Base-by-base conservation (phyloP, 2,888 invertebrate genomes). In the Cryptocheilus praepositus region DNA sequence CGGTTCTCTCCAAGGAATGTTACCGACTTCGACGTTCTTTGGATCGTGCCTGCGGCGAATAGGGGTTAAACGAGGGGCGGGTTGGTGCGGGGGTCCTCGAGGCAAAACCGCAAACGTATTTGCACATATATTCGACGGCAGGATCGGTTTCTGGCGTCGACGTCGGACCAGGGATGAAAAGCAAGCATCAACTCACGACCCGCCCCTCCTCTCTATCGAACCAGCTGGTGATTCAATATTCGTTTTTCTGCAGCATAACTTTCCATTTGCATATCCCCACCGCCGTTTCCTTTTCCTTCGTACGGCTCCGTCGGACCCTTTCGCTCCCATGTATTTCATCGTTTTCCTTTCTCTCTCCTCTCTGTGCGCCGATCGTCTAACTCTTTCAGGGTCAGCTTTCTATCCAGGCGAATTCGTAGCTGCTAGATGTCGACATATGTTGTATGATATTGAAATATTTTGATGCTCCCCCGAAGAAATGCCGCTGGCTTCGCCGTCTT, bases 211-310 rank as follows among this genome's bases (percentile, higher is more conserved):
- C 73, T 72, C 71, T 61, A 65, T 69, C 74, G 72, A 73, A 71
- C 83, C 82, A 80, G 80, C 81, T 84, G 84, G 83, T 83, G 86
- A 87, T 87, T 85, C 85, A 85, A 86, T 87, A 87, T 86, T 87
- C 87, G 84, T 86, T 87, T 86, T 86, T 83, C 84, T 81, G 82
- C 83, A 78, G 86, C 85, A 86, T 86, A 87, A 87, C 87, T 86
- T 86, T 85, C 84, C 84, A 87, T 87, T 87, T 86, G 85, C 86
- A 84, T 87, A 66, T 36, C 36, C 36, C 36, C 36, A 8, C 36
- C 8, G 36, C 54, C 74, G 36, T 58, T 71, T 36, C 72, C 58
- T 54, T 71, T 55, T n/a, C 56, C n/a, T 64, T 59, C 44, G 59
- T 67, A 67, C 68, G 67, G 64, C 64, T 69, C 61, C 67, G 52